A percentile compares a stretch with the other conserved stretches of the same genome.
phyloP scores from a whole-genome alignment of 2,113 vertebrate genomes.

The Macrotis lagotis region DNA sequence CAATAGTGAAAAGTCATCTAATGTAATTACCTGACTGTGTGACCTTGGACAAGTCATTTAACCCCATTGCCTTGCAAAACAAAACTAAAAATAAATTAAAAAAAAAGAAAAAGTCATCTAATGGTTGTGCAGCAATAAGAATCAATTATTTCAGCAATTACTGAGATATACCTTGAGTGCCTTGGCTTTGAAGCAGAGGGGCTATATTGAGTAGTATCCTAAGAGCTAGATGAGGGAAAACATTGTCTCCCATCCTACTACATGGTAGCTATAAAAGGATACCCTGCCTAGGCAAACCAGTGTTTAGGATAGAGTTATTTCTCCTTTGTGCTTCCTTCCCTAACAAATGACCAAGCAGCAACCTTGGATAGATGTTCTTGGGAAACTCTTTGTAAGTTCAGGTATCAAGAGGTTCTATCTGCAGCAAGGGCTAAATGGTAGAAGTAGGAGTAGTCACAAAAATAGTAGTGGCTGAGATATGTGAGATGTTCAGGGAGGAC shows the following conservation, averaged over 20 bases:
- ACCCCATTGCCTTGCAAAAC: too few species aligned
- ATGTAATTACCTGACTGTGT: too few species aligned
- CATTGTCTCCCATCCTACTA: neutral
- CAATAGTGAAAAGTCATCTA: neutral
- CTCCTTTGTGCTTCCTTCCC: too few species aligned
- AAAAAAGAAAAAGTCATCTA: too few species aligned
- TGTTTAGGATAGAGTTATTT: neutral
- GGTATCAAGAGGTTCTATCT: neutral
- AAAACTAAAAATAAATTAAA: too few species aligned
- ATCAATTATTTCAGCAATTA: neutral
- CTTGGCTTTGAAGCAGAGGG: neutral
- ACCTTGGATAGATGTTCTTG: neutral
- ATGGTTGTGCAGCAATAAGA: neutral
- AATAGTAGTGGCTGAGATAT: neutral
- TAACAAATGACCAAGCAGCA: neutral
- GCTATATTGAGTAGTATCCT: neutral
- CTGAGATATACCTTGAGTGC: neutral
- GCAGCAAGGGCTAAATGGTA: neutral
- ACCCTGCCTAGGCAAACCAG: neutral
- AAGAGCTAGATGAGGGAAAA: neutral
- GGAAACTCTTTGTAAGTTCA: neutral
- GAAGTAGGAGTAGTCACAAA: neutral
- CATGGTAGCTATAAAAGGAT: neutral
- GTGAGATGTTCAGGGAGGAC: too few species aligned
- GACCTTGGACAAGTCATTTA: too few species aligned